Evolutionary conservation across 2,888 invertebrate genomes (phyloP).

Genomic region (Erpobdella octoculata): DNA sequence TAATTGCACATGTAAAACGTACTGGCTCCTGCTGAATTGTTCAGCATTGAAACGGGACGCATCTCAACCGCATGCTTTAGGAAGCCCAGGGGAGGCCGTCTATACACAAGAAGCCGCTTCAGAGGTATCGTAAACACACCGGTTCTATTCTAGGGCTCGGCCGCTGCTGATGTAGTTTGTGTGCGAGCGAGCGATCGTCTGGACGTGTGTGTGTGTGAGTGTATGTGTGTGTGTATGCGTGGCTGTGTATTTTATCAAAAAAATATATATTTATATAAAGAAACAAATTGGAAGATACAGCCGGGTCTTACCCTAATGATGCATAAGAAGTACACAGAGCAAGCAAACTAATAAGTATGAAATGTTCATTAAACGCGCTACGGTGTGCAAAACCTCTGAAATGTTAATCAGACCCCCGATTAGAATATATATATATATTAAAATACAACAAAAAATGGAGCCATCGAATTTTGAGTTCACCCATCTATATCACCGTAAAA

Average conservation of each 20-base stretch:
- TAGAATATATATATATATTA: too few relatives aligned
- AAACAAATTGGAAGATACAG: not conserved
- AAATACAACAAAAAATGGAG: too few relatives aligned
- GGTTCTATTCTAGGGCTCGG: slow-evolving; percentile 17
- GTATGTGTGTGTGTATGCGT: not conserved
- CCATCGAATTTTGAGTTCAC: too few relatives aligned
- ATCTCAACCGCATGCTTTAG: slow-evolving; percentile 21
- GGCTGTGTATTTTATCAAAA: not conserved
- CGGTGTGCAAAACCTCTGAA: too few relatives aligned
- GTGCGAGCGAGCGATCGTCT: not conserved
- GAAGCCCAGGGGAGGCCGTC: slow-evolving; percentile 9
- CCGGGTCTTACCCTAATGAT: not conserved
- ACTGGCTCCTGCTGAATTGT: not conserved
- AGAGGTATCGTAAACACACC: slow-evolving; percentile 16
- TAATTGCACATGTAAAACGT: slow-evolving; percentile 2
- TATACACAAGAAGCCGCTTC: slow-evolving; percentile 20
- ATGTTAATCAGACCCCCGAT: too few relatives aligned
- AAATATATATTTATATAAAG: not conserved
- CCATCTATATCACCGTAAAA: too few relatives aligned
- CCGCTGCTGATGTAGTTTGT: slow-evolving; percentile 7
- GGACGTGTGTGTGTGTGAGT: not conserved
- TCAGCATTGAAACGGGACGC: slow-evolving; percentile 4
- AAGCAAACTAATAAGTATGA: too few relatives aligned
- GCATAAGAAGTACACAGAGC: too few relatives aligned
- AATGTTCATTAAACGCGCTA: too few relatives aligned